Evolutionary conservation across 2,888 invertebrate genomes (phyloP), one percentile per base, ranked within the genome.

Genomic region (Heliconius charithonia): DNA sequence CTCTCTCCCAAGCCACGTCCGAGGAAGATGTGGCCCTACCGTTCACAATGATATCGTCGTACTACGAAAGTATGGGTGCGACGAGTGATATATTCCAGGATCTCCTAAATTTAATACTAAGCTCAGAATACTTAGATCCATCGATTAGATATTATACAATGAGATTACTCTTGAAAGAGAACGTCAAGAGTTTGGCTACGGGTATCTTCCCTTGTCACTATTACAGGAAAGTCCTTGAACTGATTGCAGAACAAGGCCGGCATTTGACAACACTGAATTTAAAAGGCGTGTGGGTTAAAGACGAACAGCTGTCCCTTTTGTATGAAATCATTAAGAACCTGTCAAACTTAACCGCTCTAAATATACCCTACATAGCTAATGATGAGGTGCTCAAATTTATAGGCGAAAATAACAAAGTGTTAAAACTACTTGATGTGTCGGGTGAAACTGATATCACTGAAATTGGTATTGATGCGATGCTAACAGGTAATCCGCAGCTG

Each of bases 271-370:
- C 96, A 59, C 94, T 97, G 75, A 97, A 97, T 89, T 90, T 97
- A 78, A 97, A 97, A 92, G 97, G 97, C 22, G 96, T 97, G 56
- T 97, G 97, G 97, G 96, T 96, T 66, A 96, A 96, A 88, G 97
- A 96, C 75, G 97, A 97, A 82, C 96, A 96, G 84, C 95, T 97
- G 85, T 90, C 95, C 78, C 93, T 96, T 19, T 94, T 97, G 92
- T 96, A 96, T 81, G 93, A 96, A 45, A 89, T 97, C 45, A 93
- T 97, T 12, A 93, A 95, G 83, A 96, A 96, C 83, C 93, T 96
- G 71, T 93, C 91, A n/a, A 93, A 96, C 85, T 88, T 97, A 75
- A 96, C 95, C 6, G 96, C 95, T 41, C 89, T 97, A 1, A 96
- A 96, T 85, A 97, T 97, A 83, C 97, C 97, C 0, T 96, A 97